These are phyloP conservation scores for Vultur gryphus DNA, from an alignment of 2,797 vertebrate genomes.

Conservation along the genomic window DNA sequence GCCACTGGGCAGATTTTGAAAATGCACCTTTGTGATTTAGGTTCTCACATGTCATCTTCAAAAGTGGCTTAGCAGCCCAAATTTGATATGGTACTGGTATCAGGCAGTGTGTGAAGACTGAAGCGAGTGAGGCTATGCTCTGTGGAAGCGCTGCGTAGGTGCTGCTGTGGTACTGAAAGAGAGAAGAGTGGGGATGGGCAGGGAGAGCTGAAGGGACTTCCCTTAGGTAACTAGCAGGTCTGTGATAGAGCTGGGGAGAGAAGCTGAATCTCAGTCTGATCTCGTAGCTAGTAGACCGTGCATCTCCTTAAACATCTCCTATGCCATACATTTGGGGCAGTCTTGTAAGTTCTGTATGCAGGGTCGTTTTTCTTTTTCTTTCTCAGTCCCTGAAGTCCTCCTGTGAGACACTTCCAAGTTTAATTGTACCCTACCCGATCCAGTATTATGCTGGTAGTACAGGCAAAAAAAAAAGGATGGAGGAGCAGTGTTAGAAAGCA, in stretches of 20 bases:
- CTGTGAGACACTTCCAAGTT: neutral
- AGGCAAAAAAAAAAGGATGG: neutral
- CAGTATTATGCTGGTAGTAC: neutral
- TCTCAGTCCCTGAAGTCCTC: neutral
- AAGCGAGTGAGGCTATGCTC: fast-evolving
- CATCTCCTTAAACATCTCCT: neutral
- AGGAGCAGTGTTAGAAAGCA: neutral
- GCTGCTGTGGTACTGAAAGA: neutral
- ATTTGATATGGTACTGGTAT: neutral
- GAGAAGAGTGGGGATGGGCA: neutral
- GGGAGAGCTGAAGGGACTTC: neutral
- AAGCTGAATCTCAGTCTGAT: neutral
- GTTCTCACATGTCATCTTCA: neutral
- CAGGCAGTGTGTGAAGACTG: neutral
- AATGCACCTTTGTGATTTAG: neutral
- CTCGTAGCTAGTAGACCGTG: neutral
- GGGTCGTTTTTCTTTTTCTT: neutral
- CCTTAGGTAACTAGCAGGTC: neutral
- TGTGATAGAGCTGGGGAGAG: neutral
- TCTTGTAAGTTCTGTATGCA: neutral
- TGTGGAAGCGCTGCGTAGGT: fast-evolving
- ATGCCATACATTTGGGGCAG: neutral
- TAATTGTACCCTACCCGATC: neutral
- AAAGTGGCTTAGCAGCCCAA: neutral
- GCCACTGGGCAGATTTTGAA: neutral